Percentiles rank a stretch among this genome's conserved stretches.
phyloP scores from a whole-genome alignment of 2,113 vertebrate genomes.

The Takifugu bimaculatus region DNA sequence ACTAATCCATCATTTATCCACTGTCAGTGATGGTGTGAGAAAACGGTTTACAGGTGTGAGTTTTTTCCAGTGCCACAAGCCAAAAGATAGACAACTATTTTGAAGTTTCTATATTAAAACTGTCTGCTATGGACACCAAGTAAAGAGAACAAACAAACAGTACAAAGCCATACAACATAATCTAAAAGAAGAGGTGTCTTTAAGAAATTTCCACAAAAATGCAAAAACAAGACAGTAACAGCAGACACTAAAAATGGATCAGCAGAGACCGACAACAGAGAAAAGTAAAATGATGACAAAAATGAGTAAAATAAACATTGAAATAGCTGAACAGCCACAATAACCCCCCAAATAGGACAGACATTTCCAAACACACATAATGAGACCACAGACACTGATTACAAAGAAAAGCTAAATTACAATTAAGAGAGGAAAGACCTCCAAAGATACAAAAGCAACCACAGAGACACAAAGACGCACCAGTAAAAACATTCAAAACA shows the following conservation, averaged over 20 bases:
- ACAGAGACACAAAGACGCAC: neutral
- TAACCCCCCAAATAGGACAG: neutral
- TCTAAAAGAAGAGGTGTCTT: neutral
- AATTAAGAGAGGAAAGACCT: fast-evolving
- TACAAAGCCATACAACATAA: neutral
- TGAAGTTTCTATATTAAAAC: too few relatives aligned
- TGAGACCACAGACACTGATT: neutral
- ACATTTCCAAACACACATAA: neutral
- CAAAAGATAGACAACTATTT: too few relatives aligned
- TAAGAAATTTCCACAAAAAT: neutral
- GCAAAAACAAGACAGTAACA: neutral
- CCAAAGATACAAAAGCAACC: neutral
- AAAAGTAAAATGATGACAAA: neutral
- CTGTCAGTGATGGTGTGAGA: constrained; percentile 20
- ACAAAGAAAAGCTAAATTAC: neutral
- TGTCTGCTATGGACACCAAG: too few relatives aligned
- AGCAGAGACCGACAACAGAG: neutral
- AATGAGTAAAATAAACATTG: neutral
- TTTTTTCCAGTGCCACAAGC: neutral
- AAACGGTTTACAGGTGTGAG: constrained; percentile 7
- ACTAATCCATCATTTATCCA: constrained; percentile 36
- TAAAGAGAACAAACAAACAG: neutral
- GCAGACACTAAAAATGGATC: neutral
- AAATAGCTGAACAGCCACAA: neutral
- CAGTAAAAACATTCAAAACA: neutral